A percentile compares a stretch with the other conserved stretches of the same genome.
Conservation (phyloP, 2,113 vertebrate species). For the Malurus cyaneus region DNA sequence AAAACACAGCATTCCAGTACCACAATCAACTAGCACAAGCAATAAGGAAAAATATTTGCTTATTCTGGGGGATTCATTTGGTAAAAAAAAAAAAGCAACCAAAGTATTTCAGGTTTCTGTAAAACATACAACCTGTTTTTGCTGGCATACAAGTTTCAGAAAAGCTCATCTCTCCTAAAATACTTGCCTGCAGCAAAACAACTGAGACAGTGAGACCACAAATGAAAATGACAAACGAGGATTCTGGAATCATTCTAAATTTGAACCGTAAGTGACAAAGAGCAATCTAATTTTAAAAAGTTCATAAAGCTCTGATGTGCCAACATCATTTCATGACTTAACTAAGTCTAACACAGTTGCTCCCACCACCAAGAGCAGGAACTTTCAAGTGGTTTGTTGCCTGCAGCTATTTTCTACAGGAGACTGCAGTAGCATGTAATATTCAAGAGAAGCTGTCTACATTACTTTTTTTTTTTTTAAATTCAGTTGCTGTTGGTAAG, state of each 20-base stretch:
- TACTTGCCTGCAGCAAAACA: neutral
- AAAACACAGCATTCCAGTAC: neutral
- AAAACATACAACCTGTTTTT: neutral
- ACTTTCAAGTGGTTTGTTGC: slow-evolving; percentile 30
- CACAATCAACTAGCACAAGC: neutral
- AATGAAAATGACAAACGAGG: neutral
- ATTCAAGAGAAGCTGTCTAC: slow-evolving; percentile 3
- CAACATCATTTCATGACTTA: neutral
- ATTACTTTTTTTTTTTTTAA: neutral
- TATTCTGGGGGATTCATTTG: neutral
- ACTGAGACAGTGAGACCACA: neutral
- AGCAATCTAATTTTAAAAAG: neutral
- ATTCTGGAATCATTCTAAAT: neutral
- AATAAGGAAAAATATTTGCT: neutral
- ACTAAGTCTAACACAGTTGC: neutral
- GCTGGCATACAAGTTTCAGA: neutral
- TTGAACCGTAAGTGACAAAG: neutral
- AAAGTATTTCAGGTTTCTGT: neutral
- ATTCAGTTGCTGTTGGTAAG: neutral
- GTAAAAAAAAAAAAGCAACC: neutral
- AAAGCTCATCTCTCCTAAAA: neutral
- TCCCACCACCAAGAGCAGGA: neutral
- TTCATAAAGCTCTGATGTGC: neutral
- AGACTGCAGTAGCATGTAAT: neutral
- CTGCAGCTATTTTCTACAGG: slow-evolving; percentile 34